Conservation (phyloP, 1,140 invertebrate species). For the Holotrichia oblita region DNA sequence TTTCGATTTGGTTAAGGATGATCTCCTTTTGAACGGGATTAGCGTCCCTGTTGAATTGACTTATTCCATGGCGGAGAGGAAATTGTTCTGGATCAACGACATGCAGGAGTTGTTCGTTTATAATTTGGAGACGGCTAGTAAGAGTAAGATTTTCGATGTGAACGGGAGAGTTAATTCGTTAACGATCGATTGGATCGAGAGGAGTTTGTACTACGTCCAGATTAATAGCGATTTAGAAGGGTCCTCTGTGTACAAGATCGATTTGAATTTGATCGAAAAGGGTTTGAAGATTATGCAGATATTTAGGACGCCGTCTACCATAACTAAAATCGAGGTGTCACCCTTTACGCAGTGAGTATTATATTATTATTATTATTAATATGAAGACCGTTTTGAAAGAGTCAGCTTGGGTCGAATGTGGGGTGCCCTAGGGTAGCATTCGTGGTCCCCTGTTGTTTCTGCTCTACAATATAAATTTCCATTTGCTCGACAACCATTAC, state of each 20-base stretch:
- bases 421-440: no score
- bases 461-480: no score
- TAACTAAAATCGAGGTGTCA: conserved; percentile 74
- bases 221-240: conserved; percentile 62
- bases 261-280: conserved; percentile 65
- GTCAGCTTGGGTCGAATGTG: no score
- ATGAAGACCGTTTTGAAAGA: no score
- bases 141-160: conserved; percentile 72
- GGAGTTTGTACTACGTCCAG: conserved; percentile 84
- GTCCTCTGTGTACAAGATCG: conserved; percentile 66
- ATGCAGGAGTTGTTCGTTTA: conserved; percentile 78
- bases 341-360: conserved; percentile 75
- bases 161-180: conserved; percentile 74
- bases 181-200: conserved; percentile 85
- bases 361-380: no score
- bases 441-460: no score
- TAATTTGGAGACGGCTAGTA: conserved; percentile 64
- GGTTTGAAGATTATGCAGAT: conserved; percentile 63
- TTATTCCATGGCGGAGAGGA: conserved; percentile 73
- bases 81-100: conserved; percentile 86
- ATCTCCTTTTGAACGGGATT: conserved; percentile 68
- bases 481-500: no score
- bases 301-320: conserved; percentile 62
- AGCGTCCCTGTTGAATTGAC: conserved; percentile 71
- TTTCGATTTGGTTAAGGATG: conserved; percentile 71